These are phyloP conservation scores for Erebia palarica DNA, from an alignment of 2,888 invertebrate genomes.

Conservation along the genomic window DNA sequence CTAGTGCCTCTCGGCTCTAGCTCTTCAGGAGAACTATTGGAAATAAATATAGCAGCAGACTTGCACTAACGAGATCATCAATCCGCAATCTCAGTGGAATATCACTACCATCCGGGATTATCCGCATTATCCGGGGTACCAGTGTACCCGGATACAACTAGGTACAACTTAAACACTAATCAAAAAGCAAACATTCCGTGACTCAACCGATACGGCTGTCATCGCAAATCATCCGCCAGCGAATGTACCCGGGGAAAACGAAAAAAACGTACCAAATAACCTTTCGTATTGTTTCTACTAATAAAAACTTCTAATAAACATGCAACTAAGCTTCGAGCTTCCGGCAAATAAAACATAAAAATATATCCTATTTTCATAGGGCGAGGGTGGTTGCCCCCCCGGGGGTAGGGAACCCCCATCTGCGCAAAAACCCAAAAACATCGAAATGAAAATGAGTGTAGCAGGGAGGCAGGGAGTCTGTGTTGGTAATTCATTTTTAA, in stretches of 20 bases:
- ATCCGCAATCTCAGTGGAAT: neutral
- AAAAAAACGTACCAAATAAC: constrained; percentile 51
- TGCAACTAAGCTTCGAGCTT: constrained; percentile 81
- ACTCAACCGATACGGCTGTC: constrained; percentile 63
- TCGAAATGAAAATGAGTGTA: constrained; percentile 83
- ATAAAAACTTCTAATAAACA: constrained; percentile 83
- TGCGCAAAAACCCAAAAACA: constrained; percentile 84
- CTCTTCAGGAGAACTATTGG: too few relatives aligned
- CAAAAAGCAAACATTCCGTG: constrained; percentile 67
- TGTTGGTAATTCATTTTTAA: constrained; percentile 83
- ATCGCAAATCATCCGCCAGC: constrained; percentile 63
- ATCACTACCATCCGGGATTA: too few relatives aligned
- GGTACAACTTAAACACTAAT: constrained; percentile 44
- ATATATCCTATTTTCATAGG: constrained; percentile 83
- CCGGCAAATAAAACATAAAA: constrained; percentile 83
- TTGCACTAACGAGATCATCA: neutral
- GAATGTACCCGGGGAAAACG: constrained; percentile 39
- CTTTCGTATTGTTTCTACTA: constrained; percentile 74
- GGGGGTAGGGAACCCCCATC: constrained; percentile 57
- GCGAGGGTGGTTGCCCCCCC: constrained; percentile 61
- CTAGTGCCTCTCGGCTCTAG: too few relatives aligned
- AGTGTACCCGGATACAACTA: constrained; percentile 14
- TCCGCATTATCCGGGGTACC: too few relatives aligned
- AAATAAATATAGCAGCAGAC: too few relatives aligned
- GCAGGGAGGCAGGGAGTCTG: constrained; percentile 69